Evolutionary conservation across 2,888 invertebrate species (phyloP).

Genomic region (Philopedon plagiatum): DNA sequence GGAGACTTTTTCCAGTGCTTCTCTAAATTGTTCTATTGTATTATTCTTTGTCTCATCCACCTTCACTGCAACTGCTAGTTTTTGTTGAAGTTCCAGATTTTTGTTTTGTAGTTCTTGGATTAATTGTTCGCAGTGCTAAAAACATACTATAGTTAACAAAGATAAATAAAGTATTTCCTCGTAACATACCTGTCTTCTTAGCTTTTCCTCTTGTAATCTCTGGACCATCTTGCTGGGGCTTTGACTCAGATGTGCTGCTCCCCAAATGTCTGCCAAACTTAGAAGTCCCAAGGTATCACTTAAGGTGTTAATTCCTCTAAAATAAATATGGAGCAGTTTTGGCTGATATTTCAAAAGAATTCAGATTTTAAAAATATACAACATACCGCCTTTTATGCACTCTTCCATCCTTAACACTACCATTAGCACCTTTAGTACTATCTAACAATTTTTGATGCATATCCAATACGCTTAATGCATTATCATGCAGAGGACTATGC

Average conservation of each 20-base stretch:
- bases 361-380: background rate
- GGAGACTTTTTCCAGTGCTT: slow-evolving; percentile 73
- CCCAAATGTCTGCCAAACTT: slow-evolving; percentile 79
- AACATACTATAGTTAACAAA: slow-evolving; percentile 22
- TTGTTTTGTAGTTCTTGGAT: slow-evolving; percentile 83
- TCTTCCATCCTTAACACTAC: slow-evolving; percentile 30
- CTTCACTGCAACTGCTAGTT: slow-evolving; percentile 82
- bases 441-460: slow-evolving; percentile 58
- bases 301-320: slow-evolving; percentile 49
- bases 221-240: slow-evolving; percentile 55
- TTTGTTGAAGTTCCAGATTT: slow-evolving; percentile 83
- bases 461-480: slow-evolving; percentile 58
- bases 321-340: slow-evolving; percentile 22
- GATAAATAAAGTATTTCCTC: background rate
- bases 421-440: slow-evolving; percentile 35
- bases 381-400: slow-evolving; percentile 41
- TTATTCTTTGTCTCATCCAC: slow-evolving; percentile 84
- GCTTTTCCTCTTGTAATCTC: slow-evolving; percentile 82
- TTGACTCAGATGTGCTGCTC: slow-evolving; percentile 50
- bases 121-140: slow-evolving; percentile 82
- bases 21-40: slow-evolving; percentile 77
- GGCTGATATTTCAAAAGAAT: too few species aligned
- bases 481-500: slow-evolving; percentile 55
- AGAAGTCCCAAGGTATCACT: slow-evolving; percentile 53
- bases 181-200: slow-evolving; percentile 79